Evolutionary conservation across 2,797 vertebrate species (phyloP).

Genomic region (Helarctos malayanus): DNA sequence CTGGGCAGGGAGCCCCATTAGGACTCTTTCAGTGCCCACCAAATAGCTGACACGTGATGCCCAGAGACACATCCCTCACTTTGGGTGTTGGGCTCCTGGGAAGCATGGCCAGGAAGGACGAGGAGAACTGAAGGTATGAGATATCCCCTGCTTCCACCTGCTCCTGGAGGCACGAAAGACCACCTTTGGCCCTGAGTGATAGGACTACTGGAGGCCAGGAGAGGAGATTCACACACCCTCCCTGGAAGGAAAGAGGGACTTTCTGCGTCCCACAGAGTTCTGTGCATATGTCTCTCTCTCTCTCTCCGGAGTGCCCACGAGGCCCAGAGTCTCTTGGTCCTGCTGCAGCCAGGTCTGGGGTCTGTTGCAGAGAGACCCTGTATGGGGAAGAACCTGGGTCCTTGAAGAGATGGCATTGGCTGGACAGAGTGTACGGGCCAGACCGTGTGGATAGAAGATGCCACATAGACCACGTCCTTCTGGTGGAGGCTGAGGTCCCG

Average conservation of each 20-base stretch:
- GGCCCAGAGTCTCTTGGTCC: neutral
- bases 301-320: neutral
- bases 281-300: neutral
- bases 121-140: neutral
- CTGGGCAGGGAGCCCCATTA: too few relatives aligned
- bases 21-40: neutral
- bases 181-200: neutral
- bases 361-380: neutral
- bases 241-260: neutral
- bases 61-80: neutral
- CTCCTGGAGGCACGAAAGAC: neutral
- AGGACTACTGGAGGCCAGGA: neutral
- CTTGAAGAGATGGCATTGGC: neutral
- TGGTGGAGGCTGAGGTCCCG: neutral
- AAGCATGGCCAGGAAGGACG: neutral
- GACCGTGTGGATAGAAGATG: neutral
- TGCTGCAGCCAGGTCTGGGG: neutral
- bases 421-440: neutral
- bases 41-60: too few relatives aligned
- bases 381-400: neutral
- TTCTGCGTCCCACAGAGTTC: neutral
- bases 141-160: neutral
- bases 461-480: rapidly evolving
- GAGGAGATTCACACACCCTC: neutral
- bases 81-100: neutral